These are phyloP conservation scores for Saguinus oedipus DNA, from an alignment of 2,797 vertebrate genomes.

Conservation along the genomic window DNA sequence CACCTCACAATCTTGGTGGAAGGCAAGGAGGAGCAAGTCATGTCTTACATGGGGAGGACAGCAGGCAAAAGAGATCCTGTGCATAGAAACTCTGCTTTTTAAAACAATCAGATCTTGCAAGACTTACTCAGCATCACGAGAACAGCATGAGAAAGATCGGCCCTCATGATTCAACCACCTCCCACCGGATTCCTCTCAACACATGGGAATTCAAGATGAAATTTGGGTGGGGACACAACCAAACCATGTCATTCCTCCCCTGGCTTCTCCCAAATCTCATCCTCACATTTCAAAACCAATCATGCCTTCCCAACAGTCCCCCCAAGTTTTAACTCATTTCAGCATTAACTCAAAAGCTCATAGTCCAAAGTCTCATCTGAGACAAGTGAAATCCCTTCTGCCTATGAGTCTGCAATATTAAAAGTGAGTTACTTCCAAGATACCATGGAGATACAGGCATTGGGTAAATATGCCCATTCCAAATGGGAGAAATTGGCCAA, in stretches of 20 bases:
- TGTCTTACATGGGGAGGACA: background rate
- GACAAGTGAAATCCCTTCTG: background rate
- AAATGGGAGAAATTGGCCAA: background rate
- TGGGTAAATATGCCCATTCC: background rate
- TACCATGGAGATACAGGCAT: background rate
- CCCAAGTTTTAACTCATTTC: background rate
- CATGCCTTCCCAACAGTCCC: background rate
- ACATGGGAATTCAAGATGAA: background rate
- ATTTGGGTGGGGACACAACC: background rate
- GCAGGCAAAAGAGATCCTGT: background rate
- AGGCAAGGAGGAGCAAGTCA: background rate
- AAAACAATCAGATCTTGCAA: background rate
- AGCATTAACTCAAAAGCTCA: background rate
- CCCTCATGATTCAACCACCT: background rate
- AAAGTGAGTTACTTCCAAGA: too few relatives aligned
- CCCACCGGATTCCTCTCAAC: background rate
- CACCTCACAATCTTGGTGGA: background rate
- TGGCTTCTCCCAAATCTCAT: background rate
- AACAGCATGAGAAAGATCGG: background rate
- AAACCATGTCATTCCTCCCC: background rate
- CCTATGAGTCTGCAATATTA: background rate
- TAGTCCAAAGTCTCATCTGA: background rate
- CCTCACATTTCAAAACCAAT: background rate
- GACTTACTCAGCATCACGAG: background rate
- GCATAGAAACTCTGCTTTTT: background rate